phyloP scores from a whole-genome alignment of 2,797 vertebrate species.

The Tapera naevia region DNA sequence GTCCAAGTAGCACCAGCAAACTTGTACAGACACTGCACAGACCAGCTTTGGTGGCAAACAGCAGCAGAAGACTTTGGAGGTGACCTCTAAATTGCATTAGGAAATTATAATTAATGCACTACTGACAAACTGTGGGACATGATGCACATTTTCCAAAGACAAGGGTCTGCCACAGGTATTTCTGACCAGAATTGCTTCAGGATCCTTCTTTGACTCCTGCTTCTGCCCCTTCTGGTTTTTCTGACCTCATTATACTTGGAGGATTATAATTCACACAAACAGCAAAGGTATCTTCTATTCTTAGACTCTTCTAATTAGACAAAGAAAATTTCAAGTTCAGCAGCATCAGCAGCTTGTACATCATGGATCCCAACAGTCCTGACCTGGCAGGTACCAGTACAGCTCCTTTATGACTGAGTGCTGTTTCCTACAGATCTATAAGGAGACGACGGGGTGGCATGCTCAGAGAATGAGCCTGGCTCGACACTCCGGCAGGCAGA shows the following conservation, averaged over 20 bases:
- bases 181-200: not conserved
- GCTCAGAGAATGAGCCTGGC: not conserved
- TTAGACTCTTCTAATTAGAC: conserved; percentile 46
- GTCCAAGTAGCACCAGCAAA: not conserved
- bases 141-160: not conserved
- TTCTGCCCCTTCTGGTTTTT: not conserved
- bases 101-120: not conserved
- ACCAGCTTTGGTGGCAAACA: not conserved
- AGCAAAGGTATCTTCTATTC: conserved; percentile 20
- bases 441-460: not conserved
- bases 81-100: not conserved
- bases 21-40: not conserved
- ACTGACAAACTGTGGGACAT: not conserved
- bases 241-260: not conserved
- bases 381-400: not conserved
- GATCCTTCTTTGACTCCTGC: not conserved
- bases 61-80: not conserved
- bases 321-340: conserved; percentile 48
- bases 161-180: not conserved
- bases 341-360: conserved; percentile 4
- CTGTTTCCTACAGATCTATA: not conserved
- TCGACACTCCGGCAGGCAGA: not conserved
- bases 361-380: not conserved
- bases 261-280: conserved; percentile 36
- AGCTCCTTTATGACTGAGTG: not conserved